Conservation (phyloP, 1,140 invertebrate species). For the Diachasma alloeum region DNA sequence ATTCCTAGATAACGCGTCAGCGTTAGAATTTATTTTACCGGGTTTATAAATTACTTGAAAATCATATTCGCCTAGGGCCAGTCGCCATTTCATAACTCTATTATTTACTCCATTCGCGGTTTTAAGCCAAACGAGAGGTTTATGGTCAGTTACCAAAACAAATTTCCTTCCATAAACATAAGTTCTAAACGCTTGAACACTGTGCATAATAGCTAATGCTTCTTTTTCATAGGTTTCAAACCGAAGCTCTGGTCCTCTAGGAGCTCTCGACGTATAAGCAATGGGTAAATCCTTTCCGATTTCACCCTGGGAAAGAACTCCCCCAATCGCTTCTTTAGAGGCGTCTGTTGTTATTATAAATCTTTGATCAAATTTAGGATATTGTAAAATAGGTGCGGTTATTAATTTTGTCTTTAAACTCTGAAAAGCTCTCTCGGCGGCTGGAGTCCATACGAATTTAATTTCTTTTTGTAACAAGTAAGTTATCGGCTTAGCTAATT, state of each 20-base stretch:
- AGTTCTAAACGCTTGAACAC: slow-evolving; percentile 54
- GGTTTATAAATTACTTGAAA: slow-evolving; percentile 60
- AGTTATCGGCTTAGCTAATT: slow-evolving; percentile 50
- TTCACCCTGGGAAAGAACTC: no score
- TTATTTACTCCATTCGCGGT: no score
- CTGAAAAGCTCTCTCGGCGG: slow-evolving; percentile 45
- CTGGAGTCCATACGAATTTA: slow-evolving; percentile 39
- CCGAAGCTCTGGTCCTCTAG: background rate
- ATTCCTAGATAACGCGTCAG: slow-evolving; percentile 43
- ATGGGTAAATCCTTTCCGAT: no score
- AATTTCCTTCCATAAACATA: no score
- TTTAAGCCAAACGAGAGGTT: no score
- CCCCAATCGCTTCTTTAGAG: no score
- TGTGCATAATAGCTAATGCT: slow-evolving; percentile 51
- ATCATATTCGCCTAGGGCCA: slow-evolving; percentile 63
- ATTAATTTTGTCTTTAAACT: slow-evolving; percentile 19
- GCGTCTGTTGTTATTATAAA: no score
- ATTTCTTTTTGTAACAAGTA: slow-evolving; percentile 50
- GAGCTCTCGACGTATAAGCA: no score
- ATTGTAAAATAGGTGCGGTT: slow-evolving; percentile 35
- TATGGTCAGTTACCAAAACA: no score
- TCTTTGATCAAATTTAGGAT: no score
- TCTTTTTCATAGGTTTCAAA: slow-evolving; percentile 43
- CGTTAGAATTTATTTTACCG: no score
- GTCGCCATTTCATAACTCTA: slow-evolving; percentile 63